Evolutionary conservation across 2,888 invertebrate species (phyloP).

Genomic region (Acleris cristana): DNA sequence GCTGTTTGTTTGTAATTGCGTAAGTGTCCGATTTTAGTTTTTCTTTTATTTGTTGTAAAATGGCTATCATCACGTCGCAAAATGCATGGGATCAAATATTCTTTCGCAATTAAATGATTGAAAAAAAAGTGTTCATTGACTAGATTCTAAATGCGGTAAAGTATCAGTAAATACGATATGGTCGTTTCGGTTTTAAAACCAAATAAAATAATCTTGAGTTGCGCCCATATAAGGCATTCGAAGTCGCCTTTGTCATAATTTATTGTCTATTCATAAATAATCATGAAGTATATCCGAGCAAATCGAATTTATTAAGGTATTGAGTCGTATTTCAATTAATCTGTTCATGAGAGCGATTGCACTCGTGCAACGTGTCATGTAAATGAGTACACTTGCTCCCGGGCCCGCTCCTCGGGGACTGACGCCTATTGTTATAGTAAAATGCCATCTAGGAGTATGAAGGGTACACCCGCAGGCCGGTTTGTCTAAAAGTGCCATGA

Average conservation of each 20-base stretch:
- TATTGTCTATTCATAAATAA: background rate
- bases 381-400: constrained; percentile 71
- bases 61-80: no score
- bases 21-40: background rate
- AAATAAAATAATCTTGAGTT: no score
- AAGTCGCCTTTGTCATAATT: no score
- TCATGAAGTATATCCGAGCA: background rate
- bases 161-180: no score
- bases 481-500: background rate
- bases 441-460: constrained; percentile 71
- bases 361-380: constrained; percentile 70
- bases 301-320: constrained; percentile 25
- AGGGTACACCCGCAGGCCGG: constrained; percentile 50
- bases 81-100: no score
- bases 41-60: no score
- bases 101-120: no score
- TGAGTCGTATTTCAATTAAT: constrained; percentile 22
- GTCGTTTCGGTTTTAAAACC: no score
- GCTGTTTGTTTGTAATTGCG: constrained; percentile 22
- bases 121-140: no score
- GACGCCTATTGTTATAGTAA: constrained; percentile 78
- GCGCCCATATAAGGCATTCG: no score
- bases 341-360: constrained; percentile 52
- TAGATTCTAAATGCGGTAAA: no score
- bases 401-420: constrained; percentile 53